Conservation (phyloP, 2,113 vertebrate species). For the Neodontobutis hainanensis region DNA sequence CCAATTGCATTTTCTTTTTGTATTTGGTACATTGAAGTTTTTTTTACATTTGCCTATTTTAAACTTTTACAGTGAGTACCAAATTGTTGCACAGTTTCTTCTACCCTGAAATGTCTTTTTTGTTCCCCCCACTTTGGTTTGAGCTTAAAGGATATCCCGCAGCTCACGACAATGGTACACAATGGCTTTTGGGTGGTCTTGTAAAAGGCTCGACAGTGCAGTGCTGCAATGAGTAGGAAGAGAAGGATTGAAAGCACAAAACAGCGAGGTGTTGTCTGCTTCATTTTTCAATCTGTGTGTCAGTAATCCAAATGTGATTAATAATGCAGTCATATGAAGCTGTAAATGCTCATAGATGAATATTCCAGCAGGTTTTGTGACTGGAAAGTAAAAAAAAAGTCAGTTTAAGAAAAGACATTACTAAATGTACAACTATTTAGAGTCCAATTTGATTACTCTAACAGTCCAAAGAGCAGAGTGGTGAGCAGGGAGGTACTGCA, state of each 20-base stretch:
- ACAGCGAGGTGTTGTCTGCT: slow-evolving; percentile 17
- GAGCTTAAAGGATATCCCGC: not conserved
- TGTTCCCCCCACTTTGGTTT: not conserved
- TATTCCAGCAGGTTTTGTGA: not conserved
- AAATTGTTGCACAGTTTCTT: not conserved
- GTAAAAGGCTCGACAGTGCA: slow-evolving; percentile 16
- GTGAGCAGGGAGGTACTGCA: slow-evolving; percentile 44
- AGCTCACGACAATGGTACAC: not conserved
- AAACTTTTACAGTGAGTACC: not conserved
- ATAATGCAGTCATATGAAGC: not conserved
- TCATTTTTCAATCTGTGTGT: slow-evolving; percentile 12
- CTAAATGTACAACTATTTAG: slow-evolving; percentile 27
- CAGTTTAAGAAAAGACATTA: slow-evolving; percentile 4
- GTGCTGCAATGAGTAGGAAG: slow-evolving; percentile 7
- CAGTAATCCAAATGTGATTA: slow-evolving; percentile 9
- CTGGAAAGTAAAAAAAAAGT: not conserved
- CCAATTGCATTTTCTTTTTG: not conserved
- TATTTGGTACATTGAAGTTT: no score
- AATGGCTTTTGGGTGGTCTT: slow-evolving; percentile 28
- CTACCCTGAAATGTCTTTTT: not conserved
- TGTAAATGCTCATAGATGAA: not conserved
- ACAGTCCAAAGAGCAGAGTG: slow-evolving; percentile 65
- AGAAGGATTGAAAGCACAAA: slow-evolving; percentile 16
- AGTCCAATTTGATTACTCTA: slow-evolving; percentile 14
- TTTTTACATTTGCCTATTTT: no score